These are phyloP conservation scores for Tapirus indicus DNA, from an alignment of 2,797 vertebrate genomes.

Conservation along the genomic window DNA sequence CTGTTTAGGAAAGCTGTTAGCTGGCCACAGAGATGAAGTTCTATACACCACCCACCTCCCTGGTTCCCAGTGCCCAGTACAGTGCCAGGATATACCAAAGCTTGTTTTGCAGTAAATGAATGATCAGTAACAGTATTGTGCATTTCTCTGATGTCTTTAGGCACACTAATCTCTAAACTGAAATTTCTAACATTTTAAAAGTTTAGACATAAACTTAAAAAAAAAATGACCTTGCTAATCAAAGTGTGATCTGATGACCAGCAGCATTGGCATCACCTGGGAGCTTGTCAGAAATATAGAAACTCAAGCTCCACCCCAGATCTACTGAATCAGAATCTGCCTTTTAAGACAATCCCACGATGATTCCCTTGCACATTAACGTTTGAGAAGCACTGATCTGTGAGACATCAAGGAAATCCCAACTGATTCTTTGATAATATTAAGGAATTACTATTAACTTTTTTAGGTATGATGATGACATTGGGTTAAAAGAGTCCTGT, in stretches of 20 bases:
- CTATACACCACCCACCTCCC: not conserved
- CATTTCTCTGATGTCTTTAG: not conserved
- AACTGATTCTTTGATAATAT: constrained; percentile 43
- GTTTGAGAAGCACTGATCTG: not conserved
- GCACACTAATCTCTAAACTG: not conserved
- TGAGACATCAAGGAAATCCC: not conserved
- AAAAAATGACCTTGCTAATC: not conserved
- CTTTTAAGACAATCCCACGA: not conserved
- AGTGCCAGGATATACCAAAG: not conserved
- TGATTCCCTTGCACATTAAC: constrained; percentile 1
- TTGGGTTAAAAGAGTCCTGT: not conserved
- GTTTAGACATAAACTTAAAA: not conserved
- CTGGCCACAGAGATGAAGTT: not conserved
- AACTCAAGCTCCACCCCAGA: not conserved
- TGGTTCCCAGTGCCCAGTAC: not conserved
- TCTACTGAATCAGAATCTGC: not conserved
- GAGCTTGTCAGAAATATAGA: not conserved
- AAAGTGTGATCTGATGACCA: not conserved
- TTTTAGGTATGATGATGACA: not conserved
- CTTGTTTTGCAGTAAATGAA: not conserved
- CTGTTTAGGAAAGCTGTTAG: not conserved
- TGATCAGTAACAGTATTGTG: not conserved
- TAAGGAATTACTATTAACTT: not conserved
- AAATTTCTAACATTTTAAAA: not conserved
- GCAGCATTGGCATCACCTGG: not conserved